Conservation (phyloP, 2,888 invertebrate genomes). For the Dilophus febrilis region DNA sequence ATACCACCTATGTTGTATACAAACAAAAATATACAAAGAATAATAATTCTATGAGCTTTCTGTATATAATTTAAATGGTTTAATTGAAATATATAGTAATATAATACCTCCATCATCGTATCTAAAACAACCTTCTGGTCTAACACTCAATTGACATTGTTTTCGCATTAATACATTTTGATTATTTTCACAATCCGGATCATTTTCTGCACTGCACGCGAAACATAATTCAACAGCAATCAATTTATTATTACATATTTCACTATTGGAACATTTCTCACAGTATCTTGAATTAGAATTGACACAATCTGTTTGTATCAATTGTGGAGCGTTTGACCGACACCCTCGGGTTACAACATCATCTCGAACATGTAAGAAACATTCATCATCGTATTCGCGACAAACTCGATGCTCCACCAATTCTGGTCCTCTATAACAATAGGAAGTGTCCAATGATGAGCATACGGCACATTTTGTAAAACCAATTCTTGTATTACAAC, state of each 20-base stretch:
- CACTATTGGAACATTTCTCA: background rate
- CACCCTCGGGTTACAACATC: background rate
- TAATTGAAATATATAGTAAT: no score
- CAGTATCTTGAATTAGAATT: background rate
- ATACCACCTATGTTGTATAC: no score
- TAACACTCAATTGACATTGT: background rate
- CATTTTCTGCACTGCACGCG: background rate
- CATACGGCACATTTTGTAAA: background rate
- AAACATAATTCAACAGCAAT: background rate
- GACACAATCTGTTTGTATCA: background rate
- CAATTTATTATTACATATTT: background rate
- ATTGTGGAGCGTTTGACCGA: background rate
- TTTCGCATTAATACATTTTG: background rate
- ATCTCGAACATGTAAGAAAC: background rate
- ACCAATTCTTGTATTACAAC: background rate
- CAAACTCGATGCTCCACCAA: background rate
- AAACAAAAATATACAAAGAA: no score
- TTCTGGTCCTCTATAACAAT: background rate
- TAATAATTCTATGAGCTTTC: no score
- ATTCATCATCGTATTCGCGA: background rate
- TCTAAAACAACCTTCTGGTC: background rate
- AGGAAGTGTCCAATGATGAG: no score
- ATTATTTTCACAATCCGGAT: background rate
- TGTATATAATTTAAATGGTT: no score
- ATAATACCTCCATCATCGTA: conserved; percentile 1